A percentile compares a stretch with the other conserved stretches of the same genome.
Conservation (phyloP, 2,797 vertebrate species). For the Amniataba percoides region DNA sequence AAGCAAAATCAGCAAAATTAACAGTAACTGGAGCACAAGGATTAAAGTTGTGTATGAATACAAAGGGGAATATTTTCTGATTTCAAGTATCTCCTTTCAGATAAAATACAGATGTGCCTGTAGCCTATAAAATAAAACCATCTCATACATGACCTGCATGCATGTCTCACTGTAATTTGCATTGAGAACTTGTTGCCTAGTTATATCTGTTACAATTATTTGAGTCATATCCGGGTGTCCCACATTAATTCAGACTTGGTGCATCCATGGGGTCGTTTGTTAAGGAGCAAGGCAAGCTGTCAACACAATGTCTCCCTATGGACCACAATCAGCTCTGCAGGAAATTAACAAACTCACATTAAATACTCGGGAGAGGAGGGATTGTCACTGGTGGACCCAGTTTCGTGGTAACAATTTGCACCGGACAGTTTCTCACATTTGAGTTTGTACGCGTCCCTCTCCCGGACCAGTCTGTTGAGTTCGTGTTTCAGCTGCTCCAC, state of each 20-base stretch:
- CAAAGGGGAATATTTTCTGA: slow-evolving; percentile 76
- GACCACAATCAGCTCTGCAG: slow-evolving; percentile 52
- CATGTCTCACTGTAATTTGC: slow-evolving; percentile 89
- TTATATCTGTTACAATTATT: slow-evolving; percentile 56
- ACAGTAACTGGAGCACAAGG: slow-evolving; percentile 61
- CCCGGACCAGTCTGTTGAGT: slow-evolving; percentile 92
- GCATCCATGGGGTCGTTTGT: slow-evolving; percentile 50
- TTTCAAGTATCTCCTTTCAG: slow-evolving; percentile 88
- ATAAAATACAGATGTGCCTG: slow-evolving; percentile 87
- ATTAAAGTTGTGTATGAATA: slow-evolving; percentile 56
- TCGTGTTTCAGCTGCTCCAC: slow-evolving; percentile 98
- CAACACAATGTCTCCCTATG: slow-evolving; percentile 48
- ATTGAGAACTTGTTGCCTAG: slow-evolving; percentile 55
- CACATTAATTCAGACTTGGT: slow-evolving; percentile 41
- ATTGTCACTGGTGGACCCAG: slow-evolving; percentile 95
- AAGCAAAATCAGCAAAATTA: slow-evolving; percentile 76
- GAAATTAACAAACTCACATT: slow-evolving; percentile 87
- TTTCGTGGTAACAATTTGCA: slow-evolving; percentile 93
- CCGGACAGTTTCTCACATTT: slow-evolving; percentile 97
- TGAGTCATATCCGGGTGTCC: slow-evolving; percentile 49
- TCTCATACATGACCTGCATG: slow-evolving; percentile 99
- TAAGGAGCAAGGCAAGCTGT: slow-evolving; percentile 45
- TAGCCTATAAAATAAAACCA: slow-evolving; percentile 93
- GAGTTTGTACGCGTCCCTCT: slow-evolving; percentile 98
- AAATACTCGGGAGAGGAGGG: slow-evolving; percentile 97